phyloP scores from a whole-genome alignment of 2,888 invertebrate genomes.

The Helobdella robusta region DNA sequence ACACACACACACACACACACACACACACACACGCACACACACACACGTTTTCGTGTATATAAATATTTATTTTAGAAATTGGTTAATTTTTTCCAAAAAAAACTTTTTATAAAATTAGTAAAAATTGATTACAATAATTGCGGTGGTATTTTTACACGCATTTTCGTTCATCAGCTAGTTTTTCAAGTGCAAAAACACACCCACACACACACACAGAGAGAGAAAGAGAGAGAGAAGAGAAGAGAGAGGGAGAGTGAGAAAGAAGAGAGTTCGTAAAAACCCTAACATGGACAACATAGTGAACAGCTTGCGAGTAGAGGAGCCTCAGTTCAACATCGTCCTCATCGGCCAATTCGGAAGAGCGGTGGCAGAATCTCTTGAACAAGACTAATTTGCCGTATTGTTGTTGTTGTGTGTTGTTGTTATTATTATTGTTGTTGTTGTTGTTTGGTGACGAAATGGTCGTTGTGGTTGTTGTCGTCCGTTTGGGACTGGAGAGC shows the following conservation, averaged over 20 bases:
- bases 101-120: too few species aligned
- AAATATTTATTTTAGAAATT: too few species aligned
- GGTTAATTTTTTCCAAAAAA: too few species aligned
- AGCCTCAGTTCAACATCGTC: constrained; percentile 89
- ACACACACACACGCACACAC: not conserved
- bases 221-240: too few species aligned
- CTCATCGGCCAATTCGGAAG: constrained; percentile 55
- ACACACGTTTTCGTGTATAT: too few species aligned
- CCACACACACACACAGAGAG: not conserved
- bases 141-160: too few species aligned
- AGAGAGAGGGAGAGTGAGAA: too few species aligned
- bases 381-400: constrained; percentile 71
- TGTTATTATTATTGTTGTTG: not conserved
- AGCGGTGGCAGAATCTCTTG: constrained; percentile 72
- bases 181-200: too few species aligned
- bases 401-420: constrained; percentile 23
- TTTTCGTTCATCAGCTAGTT: too few species aligned
- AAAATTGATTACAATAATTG: too few species aligned
- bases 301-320: constrained; percentile 86
- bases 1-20: not conserved
- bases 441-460: not conserved
- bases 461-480: constrained; percentile 14
- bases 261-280: too few species aligned
- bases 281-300: constrained; percentile 79
- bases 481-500: constrained; percentile 27